phyloP scores from a whole-genome alignment of 2,888 invertebrate species.

The Metellina segmentata region DNA sequence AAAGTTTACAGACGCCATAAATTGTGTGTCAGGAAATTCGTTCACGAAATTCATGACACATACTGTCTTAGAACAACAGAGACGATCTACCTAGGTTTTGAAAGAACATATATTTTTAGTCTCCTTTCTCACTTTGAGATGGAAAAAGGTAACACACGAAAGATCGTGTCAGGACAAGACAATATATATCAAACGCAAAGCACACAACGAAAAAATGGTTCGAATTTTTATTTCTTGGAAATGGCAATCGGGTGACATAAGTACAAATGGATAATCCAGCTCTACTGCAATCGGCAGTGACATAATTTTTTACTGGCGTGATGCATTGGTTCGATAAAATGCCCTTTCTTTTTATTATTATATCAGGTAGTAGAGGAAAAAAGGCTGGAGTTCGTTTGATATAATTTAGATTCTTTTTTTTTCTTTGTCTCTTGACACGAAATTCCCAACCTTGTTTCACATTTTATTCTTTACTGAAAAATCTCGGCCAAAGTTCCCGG shows the following conservation, averaged over 20 bases:
- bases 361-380: background rate
- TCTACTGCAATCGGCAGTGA: background rate
- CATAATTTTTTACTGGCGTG: background rate
- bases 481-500: background rate
- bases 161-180: background rate
- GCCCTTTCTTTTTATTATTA: background rate
- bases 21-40: background rate
- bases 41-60: background rate
- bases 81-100: background rate
- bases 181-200: background rate
- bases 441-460: slow-evolving; percentile 1
- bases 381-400: slow-evolving; percentile 4
- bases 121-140: background rate
- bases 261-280: background rate
- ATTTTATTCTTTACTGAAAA: background rate
- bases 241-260: background rate
- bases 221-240: background rate
- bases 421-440: background rate
- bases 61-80: slow-evolving; percentile 6
- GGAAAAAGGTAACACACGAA: background rate
- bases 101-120: background rate
- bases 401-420: slow-evolving; percentile 20
- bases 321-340: background rate
- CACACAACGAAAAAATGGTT: background rate
- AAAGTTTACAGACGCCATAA: background rate